phyloP scores from a whole-genome alignment of 2,888 invertebrate genomes.

The Timandra comae region DNA sequence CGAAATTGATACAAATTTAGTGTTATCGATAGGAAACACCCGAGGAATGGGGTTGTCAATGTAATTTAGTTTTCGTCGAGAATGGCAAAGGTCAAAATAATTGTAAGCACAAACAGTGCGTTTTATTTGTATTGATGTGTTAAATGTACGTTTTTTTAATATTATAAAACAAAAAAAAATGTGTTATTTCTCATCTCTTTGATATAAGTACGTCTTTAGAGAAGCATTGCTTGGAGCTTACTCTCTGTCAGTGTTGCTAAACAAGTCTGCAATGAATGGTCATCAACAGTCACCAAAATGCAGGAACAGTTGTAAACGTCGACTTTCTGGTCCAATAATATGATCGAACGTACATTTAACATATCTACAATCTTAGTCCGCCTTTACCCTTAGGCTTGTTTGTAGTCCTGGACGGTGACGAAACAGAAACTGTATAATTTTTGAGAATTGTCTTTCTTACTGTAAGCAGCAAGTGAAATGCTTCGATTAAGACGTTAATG shows the following conservation, averaged over 20 bases:
- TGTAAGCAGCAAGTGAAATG: slow-evolving; percentile 69
- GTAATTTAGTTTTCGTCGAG: slow-evolving; percentile 38
- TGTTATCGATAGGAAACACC: slow-evolving; percentile 48
- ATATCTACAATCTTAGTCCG: slow-evolving; percentile 57
- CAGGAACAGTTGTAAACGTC: no score
- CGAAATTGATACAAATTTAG: slow-evolving; percentile 66
- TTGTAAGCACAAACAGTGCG: slow-evolving; percentile 63
- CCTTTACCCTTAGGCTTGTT: slow-evolving; percentile 69
- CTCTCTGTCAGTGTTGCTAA: no score
- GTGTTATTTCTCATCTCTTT: neutral
- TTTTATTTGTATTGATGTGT: slow-evolving; percentile 48
- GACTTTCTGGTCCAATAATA: no score
- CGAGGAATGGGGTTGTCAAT: slow-evolving; percentile 39
- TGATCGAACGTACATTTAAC: slow-evolving; percentile 57
- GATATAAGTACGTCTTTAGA: slow-evolving; percentile 5
- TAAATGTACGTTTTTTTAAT: slow-evolving; percentile 41
- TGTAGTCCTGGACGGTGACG: slow-evolving; percentile 51
- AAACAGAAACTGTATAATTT: slow-evolving; percentile 45
- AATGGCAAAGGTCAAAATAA: slow-evolving; percentile 37
- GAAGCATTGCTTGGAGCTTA: no score
- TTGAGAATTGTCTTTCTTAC: slow-evolving; percentile 62
- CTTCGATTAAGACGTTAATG: slow-evolving; percentile 72
- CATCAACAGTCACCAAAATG: no score
- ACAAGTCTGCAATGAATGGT: no score
- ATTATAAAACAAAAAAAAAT: slow-evolving; percentile 10